A percentile compares a stretch with the other conserved stretches of the same genome.
These are phyloP conservation scores for Dendrocopos noguchii DNA, from an alignment of 2,113 vertebrate genomes.

Conservation along the genomic window DNA sequence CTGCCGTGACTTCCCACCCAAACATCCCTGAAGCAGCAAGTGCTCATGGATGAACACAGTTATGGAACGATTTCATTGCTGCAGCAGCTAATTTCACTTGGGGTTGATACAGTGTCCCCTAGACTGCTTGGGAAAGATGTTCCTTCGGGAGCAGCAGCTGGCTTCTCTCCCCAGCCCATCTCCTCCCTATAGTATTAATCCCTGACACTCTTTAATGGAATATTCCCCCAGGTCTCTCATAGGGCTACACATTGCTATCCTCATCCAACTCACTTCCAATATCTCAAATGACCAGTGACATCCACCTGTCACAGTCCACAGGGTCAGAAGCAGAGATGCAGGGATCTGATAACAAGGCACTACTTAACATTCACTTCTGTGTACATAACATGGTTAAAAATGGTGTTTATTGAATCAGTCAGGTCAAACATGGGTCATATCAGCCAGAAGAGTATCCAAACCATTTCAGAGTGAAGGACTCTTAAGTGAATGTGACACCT, in stretches of 20 bases:
- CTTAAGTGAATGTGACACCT: background rate
- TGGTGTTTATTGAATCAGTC: background rate
- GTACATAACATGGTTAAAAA: conserved; percentile 1
- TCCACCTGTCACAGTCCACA: background rate
- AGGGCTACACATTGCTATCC: background rate
- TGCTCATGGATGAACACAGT: fast-evolving
- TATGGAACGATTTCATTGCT: background rate
- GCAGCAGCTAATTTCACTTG: background rate
- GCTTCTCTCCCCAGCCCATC: background rate
- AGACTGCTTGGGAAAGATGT: background rate
- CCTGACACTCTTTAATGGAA: background rate
- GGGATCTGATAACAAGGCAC: background rate
- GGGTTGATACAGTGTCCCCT: background rate
- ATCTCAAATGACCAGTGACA: background rate
- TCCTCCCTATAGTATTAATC: background rate
- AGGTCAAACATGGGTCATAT: background rate
- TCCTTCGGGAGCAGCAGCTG: background rate
- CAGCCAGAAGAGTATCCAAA: background rate
- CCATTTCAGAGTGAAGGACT: background rate
- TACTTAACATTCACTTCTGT: background rate
- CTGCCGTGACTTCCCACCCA: background rate
- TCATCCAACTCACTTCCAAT: background rate
- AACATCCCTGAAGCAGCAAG: fast-evolving
- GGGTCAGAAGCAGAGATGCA: background rate
- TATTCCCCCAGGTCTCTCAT: background rate